Evolutionary conservation across 2,888 invertebrate genomes (phyloP), one percentile per base, ranked within the genome.

Genomic region (Aethes cnicana): DNA sequence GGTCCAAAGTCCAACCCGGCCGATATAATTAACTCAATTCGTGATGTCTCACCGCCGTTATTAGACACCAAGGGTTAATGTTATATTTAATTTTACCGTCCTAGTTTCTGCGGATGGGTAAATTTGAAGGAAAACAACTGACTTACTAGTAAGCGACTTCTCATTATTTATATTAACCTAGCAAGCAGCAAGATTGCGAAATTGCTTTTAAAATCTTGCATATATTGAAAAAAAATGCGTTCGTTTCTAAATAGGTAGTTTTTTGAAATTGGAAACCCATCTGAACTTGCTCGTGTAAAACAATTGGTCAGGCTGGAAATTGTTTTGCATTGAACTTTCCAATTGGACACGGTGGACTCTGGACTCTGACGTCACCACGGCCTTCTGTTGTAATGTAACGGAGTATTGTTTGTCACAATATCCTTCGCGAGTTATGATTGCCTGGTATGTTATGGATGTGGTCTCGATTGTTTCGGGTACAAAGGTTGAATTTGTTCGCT

Each of bases 1-100:
- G 68, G 85, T 87, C 72, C 86, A 86, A 87, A 88, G 87, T 88
- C 86, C 84, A 72, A 62, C 65, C 66, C 65, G 66, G 25, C 44
- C 25, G 52, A 32, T 52, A 44, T 52, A 39, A 44, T 52, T 52
- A 52, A 46, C 44, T 52, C 52, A 52, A 52, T 52, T 46, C 52
- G 20, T 30, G 18, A 28, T 52, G 52, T 52, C 25, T 52, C 46
- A 52, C 33, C 44, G 44, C 8, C 32, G 16, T 37, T 32, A 46
- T 46, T 46, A 52, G 23, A 32, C 17, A 28, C 28, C 2, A 32
- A 52, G 52, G 39, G 46, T 52, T 52, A 46, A 11, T 12, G 33
- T 16, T 35, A 28, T 49, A 46, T 39, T 39, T 33, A 39, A 32
- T 42, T 42, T 42, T 52, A 21, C 20, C 23, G 50, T 36, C 50